phyloP scores from a whole-genome alignment of 1,140 invertebrate species.

The Whitmania pigra region DNA sequence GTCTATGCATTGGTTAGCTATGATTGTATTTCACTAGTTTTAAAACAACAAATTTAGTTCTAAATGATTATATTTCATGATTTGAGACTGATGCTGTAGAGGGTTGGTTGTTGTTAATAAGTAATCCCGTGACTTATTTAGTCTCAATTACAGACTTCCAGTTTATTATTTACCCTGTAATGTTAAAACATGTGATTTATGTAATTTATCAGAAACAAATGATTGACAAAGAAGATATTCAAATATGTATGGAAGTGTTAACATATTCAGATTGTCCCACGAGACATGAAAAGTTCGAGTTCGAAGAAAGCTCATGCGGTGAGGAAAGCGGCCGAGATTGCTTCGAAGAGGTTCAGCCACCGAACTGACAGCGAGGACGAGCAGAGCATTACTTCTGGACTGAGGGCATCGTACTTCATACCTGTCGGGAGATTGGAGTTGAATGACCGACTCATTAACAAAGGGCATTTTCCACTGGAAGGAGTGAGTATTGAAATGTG shows the following conservation, averaged over 20 bases:
- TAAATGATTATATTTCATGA: neutral
- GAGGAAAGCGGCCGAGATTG: neutral
- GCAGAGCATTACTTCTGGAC: neutral
- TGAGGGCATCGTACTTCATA: neutral
- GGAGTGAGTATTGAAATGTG: conserved; percentile 5
- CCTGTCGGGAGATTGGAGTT: neutral
- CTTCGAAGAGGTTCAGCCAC: neutral
- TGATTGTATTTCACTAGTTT: no score
- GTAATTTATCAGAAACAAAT: no score
- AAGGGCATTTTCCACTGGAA: conserved; percentile 3
- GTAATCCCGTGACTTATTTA: no score
- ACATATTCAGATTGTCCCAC: neutral
- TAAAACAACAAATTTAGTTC: no score
- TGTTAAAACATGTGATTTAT: no score
- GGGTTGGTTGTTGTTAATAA: no score
- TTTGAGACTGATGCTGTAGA: neutral
- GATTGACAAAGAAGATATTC: no score
- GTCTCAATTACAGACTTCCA: no score
- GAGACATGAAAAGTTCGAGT: neutral
- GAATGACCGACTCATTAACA: neutral
- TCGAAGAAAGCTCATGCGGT: neutral
- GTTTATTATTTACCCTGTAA: no score
- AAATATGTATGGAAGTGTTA: no score
- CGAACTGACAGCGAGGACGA: neutral
- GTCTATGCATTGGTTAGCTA: neutral